These are phyloP conservation scores for Strix occidentalis DNA, from an alignment of 2,797 vertebrate species.

Conservation along the genomic window DNA sequence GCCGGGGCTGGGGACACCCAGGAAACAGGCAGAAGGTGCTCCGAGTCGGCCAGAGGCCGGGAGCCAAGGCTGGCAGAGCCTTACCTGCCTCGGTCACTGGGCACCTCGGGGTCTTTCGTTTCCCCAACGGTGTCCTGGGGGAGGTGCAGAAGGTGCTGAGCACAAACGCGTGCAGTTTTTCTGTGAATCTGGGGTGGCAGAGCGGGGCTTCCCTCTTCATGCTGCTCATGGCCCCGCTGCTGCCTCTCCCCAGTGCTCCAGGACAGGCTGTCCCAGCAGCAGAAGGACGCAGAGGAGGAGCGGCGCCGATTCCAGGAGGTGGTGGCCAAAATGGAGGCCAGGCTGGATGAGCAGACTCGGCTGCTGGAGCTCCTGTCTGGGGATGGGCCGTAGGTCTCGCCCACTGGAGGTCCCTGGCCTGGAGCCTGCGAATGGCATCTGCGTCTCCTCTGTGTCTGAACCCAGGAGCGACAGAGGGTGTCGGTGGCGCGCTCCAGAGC, in stretches of 20 bases:
- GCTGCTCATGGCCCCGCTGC: neutral
- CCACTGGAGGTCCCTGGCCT: neutral
- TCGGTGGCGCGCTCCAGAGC: conserved; percentile 84
- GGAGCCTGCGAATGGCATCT: neutral
- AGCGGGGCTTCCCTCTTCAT: neutral
- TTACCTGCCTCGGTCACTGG: neutral
- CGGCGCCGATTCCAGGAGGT: conserved; percentile 81
- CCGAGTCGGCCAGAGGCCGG: neutral
- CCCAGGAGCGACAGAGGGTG: conserved; percentile 86
- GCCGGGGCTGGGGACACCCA: neutral
- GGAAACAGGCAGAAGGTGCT: neutral
- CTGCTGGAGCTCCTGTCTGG: conserved; percentile 79
- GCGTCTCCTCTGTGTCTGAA: neutral
- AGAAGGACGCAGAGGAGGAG: conserved; percentile 87
- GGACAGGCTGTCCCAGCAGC: conserved; percentile 84
- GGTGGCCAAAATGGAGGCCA: conserved; percentile 87
- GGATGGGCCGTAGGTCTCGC: no score
- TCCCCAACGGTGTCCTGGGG: neutral
- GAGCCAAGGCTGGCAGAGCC: neutral
- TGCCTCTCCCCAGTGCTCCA: conserved; percentile 78
- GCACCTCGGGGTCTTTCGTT: neutral
- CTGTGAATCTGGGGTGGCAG: neutral
- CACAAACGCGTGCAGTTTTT: neutral
- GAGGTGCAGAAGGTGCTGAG: neutral
- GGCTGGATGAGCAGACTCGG: conserved; percentile 86